Evolutionary conservation across 2,797 vertebrate species (phyloP).

Genomic region (Rhinoraja longicauda): DNA sequence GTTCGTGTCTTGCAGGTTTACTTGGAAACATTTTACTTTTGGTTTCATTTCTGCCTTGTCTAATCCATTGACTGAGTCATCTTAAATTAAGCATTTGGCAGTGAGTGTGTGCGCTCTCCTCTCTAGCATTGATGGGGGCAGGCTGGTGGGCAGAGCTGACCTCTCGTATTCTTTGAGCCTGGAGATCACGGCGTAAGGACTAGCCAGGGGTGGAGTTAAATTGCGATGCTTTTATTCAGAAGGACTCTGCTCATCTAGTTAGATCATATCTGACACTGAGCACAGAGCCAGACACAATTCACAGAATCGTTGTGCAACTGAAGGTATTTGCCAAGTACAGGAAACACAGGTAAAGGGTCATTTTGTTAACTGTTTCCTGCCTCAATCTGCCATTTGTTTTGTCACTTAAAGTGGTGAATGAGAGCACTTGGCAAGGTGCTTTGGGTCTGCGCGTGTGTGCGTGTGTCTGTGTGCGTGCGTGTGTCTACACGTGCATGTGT

Average conservation of each 20-base stretch:
- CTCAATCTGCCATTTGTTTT: not conserved
- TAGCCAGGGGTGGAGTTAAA: not conserved
- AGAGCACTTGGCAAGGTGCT: not conserved
- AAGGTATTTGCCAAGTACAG: too few species aligned
- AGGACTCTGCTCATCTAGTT: not conserved
- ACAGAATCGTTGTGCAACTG: not conserved
- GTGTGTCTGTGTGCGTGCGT: too few species aligned
- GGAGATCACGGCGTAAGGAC: not conserved
- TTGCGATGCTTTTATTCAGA: not conserved
- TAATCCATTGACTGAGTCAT: not conserved
- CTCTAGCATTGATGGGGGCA: not conserved
- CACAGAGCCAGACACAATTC: not conserved
- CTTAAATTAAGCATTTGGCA: too few species aligned
- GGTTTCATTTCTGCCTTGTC: slow-evolving; percentile 19
- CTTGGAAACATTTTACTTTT: not conserved
- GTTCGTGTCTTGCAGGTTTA: not conserved
- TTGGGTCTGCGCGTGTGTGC: too few species aligned
- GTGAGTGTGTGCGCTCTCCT: too few species aligned
- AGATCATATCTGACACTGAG: not conserved
- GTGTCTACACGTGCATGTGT: too few species aligned
- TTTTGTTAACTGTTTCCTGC: not conserved
- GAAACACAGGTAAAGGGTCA: not conserved
- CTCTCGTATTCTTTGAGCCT: not conserved
- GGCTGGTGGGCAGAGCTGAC: not conserved
- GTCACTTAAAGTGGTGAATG: not conserved